phyloP scores from a whole-genome alignment of 2,888 invertebrate species.

The Hermaeophaga mercurialis region DNA sequence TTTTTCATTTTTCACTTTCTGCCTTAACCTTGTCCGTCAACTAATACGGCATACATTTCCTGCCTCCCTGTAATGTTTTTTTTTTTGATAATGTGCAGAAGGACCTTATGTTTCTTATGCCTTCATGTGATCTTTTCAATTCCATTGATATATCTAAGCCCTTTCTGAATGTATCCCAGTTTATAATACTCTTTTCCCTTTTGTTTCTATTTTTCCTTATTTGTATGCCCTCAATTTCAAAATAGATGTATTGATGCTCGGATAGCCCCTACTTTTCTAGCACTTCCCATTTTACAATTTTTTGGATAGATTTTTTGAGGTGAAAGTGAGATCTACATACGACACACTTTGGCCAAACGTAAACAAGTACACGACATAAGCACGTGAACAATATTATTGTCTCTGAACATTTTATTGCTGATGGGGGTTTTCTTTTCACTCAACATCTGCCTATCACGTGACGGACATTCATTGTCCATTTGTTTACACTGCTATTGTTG shows the following conservation, averaged over 20 bases:
- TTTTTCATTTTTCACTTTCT: background rate
- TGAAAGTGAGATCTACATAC: slow-evolving; percentile 10
- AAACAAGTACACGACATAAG: no score
- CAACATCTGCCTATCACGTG: no score
- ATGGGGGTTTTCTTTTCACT: no score
- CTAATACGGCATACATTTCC: background rate
- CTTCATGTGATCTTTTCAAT: background rate
- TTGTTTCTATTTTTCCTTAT: no score
- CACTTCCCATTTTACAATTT: slow-evolving; percentile 16
- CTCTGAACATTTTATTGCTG: no score
- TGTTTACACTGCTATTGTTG: no score
- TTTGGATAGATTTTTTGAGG: slow-evolving; percentile 4
- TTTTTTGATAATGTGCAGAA: background rate
- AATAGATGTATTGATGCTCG: slow-evolving; percentile 6
- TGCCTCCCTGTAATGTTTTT: background rate
- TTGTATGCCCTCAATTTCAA: no score
- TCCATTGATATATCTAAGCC: background rate
- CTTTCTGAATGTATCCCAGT: background rate
- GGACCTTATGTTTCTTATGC: background rate
- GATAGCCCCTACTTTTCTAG: slow-evolving; percentile 6
- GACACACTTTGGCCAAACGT: background rate
- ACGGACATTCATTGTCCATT: no score
- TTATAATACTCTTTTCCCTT: background rate
- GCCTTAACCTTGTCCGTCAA: background rate
- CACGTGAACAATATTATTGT: no score